phyloP scores from a whole-genome alignment of 1,140 invertebrate species.

The Ips typographus region DNA sequence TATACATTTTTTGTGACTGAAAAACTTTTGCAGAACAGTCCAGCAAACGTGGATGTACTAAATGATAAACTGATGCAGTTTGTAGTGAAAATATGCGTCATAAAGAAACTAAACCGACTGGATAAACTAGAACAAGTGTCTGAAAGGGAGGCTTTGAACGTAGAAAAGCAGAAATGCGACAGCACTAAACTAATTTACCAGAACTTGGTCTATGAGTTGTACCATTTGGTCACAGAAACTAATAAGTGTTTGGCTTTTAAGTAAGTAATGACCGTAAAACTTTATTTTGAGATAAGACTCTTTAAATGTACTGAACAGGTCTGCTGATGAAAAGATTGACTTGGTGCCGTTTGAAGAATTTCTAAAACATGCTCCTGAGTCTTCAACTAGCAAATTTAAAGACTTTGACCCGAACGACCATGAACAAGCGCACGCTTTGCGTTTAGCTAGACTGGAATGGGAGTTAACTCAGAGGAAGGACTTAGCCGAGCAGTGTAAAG shows the following conservation, averaged over 20 bases:
- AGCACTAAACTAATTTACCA: constrained; percentile 87
- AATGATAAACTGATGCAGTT: constrained; percentile 64
- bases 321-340: constrained; percentile 91
- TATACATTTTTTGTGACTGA: neutral
- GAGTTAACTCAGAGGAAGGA: constrained; percentile 89
- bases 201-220: constrained; percentile 93
- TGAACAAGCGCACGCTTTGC: constrained; percentile 68
- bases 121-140: constrained; percentile 84
- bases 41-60: constrained; percentile 53
- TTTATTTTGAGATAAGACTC: neutral
- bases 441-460: constrained; percentile 86
- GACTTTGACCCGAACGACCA: constrained; percentile 38
- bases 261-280: constrained; percentile 53
- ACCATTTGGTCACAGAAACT: constrained; percentile 92
- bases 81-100: constrained; percentile 70
- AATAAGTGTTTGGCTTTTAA: constrained; percentile 91
- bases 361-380: constrained; percentile 76
- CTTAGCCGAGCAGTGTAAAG: constrained; percentile 73
- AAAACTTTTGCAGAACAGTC: constrained; percentile 17
- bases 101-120: constrained; percentile 89
- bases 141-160: constrained; percentile 73
- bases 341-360: constrained; percentile 84
- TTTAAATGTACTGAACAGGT: constrained; percentile 58
- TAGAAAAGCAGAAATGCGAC: constrained; percentile 86
- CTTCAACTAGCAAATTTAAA: constrained; percentile 47